These are phyloP conservation scores for Nycteola revayana DNA, from an alignment of 2,888 invertebrate genomes.

Conservation along the genomic window DNA sequence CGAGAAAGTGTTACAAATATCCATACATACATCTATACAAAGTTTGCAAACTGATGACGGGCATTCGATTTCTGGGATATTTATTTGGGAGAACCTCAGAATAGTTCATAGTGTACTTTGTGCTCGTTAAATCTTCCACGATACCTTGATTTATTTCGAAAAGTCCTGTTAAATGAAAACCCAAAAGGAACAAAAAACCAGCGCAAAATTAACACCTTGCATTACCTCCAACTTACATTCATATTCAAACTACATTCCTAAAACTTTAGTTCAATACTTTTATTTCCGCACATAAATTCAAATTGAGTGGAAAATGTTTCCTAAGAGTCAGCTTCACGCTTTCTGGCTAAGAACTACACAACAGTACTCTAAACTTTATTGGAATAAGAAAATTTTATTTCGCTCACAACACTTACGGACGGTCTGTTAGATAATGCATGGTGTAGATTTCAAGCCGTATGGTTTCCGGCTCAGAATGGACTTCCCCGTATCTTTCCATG, in stretches of 20 bases:
- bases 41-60: too few species aligned
- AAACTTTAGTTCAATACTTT: constrained; percentile 31
- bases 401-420: constrained; percentile 19
- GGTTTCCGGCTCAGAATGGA: too few species aligned
- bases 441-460: background rate
- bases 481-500: too few species aligned
- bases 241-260: constrained; percentile 30
- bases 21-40: too few species aligned
- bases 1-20: too few species aligned
- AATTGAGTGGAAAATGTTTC: constrained; percentile 44
- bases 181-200: too few species aligned
- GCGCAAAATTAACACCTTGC: background rate
- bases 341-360: constrained; percentile 8
- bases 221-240: constrained; percentile 12
- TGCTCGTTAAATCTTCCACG: too few species aligned
- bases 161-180: too few species aligned
- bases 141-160: too few species aligned
- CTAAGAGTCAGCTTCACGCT: constrained; percentile 37
- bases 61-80: too few species aligned
- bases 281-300: constrained; percentile 44
- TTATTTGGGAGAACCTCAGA: too few species aligned
- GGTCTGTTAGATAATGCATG: constrained; percentile 14
- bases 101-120: too few species aligned
- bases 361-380: constrained; percentile 28
- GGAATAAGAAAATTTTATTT: constrained; percentile 46